These are phyloP conservation scores for Acanthoscelides obtectus DNA, from an alignment of 2,888 invertebrate genomes.

Conservation along the genomic window DNA sequence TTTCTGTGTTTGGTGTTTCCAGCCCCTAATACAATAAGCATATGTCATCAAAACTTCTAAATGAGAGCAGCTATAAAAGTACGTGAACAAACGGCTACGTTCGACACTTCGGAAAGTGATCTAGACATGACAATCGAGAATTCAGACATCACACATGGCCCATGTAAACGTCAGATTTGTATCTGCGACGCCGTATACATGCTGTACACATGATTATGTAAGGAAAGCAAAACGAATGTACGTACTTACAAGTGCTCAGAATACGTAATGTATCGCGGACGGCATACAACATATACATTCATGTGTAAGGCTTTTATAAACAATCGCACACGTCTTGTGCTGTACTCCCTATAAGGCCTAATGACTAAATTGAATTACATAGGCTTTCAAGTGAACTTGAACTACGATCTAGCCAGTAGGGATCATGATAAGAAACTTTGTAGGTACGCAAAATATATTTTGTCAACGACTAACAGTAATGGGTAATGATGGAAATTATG, in stretches of 20 bases:
- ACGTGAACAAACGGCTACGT: too few species aligned
- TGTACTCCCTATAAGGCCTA: neutral
- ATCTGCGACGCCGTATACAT: neutral
- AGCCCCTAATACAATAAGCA: too few species aligned
- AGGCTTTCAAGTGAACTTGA: neutral
- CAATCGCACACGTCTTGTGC: neutral
- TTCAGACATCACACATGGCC: neutral
- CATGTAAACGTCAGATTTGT: neutral
- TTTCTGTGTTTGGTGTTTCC: too few species aligned
- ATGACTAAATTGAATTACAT: neutral
- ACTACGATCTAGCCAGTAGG: neutral
- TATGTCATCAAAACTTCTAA: too few species aligned
- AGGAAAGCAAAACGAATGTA: neutral
- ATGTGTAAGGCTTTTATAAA: neutral
- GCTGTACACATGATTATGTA: neutral
- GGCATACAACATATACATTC: neutral
- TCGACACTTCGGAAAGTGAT: neutral
- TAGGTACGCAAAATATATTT: too few species aligned
- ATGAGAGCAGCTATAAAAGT: too few species aligned
- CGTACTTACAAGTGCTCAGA: neutral
- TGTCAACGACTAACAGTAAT: too few species aligned
- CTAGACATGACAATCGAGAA: neutral
- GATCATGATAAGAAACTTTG: too few species aligned
- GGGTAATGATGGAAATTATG: too few species aligned
- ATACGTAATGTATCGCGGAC: neutral